A percentile compares a stretch with the other conserved stretches of the same genome.
Conservation (phyloP, 1,140 invertebrate species). For the Eumaeus atala region DNA sequence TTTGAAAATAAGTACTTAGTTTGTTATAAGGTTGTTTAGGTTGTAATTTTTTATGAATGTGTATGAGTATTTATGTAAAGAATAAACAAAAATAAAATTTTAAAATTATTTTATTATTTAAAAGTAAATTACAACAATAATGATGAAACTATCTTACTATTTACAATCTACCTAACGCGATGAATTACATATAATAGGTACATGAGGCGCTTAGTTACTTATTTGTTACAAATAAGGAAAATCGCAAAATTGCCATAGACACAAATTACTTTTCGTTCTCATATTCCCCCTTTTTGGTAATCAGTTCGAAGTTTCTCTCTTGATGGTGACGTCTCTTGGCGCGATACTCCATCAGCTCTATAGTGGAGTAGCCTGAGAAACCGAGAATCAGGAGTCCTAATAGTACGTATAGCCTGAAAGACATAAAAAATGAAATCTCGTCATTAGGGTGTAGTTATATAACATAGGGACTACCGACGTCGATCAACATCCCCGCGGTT, state of each 20-base stretch:
- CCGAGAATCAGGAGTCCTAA: constrained; percentile 83
- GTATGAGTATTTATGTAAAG: constrained; percentile 61
- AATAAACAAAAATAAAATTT: constrained; percentile 53
- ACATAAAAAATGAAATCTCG: constrained; percentile 6
- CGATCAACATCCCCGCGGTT: no score
- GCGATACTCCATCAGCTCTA: constrained; percentile 63
- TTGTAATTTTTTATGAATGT: constrained; percentile 14
- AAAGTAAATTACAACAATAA: constrained; percentile 15
- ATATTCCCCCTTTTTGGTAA: constrained; percentile 36
- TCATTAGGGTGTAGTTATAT: no score
- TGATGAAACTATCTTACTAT: background rate
- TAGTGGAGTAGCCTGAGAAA: constrained; percentile 79
- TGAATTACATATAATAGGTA: background rate
- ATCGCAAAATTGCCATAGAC: background rate
- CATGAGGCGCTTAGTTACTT: background rate
- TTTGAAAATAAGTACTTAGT: constrained; percentile 55
- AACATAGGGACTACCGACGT: no score
- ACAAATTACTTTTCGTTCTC: constrained; percentile 15
- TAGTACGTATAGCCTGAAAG: constrained; percentile 83
- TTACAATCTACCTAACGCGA: background rate
- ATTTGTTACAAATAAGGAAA: background rate
- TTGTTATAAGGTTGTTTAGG: constrained; percentile 45
- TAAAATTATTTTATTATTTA: constrained; percentile 37
- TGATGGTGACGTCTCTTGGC: constrained; percentile 54
- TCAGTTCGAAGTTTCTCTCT: constrained; percentile 62